Evolutionary conservation across 2,113 vertebrate genomes (phyloP).

Genomic region (Charadrius vociferus): DNA sequence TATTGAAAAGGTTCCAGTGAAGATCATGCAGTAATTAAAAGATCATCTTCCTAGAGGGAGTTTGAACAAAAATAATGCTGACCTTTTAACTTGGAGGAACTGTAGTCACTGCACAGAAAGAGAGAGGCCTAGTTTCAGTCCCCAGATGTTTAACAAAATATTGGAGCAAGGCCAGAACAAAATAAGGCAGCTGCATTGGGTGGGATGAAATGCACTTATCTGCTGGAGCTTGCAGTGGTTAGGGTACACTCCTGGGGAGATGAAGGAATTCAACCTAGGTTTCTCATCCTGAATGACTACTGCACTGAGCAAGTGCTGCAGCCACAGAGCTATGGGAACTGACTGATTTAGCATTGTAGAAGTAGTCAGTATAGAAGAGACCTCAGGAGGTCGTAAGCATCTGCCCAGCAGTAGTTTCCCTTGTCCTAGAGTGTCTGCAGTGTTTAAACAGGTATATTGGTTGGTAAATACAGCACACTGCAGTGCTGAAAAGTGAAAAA

Average conservation of each 20-base stretch:
- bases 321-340: not conserved
- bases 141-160: not conserved
- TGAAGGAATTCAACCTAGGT: not conserved
- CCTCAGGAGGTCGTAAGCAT: not conserved
- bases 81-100: not conserved
- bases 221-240: not conserved
- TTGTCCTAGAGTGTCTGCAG: not conserved
- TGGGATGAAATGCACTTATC: not conserved
- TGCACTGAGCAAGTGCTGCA: not conserved
- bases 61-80: not conserved
- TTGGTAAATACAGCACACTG: not conserved
- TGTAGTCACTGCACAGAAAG: not conserved
- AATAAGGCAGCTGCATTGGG: not conserved
- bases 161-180: not conserved
- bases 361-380: not conserved
- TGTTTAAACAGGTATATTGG: not conserved
- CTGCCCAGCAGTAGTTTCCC: not conserved
- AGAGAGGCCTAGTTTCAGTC: not conserved
- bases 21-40: not conserved
- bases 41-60: not conserved
- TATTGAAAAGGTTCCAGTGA: not conserved
- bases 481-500: not conserved
- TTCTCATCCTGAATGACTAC: not conserved
- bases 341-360: not conserved
- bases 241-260: not conserved